phyloP scores from a whole-genome alignment of 2,797 vertebrate genomes.

The Steatocranus sp. region DNA sequence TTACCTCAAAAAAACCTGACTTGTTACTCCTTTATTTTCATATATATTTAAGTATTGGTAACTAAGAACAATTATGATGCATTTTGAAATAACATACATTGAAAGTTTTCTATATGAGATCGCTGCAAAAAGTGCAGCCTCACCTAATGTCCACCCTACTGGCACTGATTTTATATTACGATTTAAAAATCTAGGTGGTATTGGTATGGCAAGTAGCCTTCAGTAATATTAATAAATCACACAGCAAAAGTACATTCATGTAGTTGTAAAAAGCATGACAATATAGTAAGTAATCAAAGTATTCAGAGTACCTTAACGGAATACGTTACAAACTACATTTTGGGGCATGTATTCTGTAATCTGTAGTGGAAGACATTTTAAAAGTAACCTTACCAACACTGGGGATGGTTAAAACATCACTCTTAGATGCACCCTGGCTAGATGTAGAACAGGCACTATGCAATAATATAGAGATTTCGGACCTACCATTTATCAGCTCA shows the following conservation, averaged over 20 bases:
- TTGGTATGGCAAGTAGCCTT: not conserved
- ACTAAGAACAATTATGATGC: not conserved
- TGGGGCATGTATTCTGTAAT: not conserved
- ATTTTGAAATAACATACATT: not conserved
- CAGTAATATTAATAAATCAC: not conserved
- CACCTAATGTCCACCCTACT: not conserved
- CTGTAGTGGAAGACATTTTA: not conserved
- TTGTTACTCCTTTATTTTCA: too few species aligned
- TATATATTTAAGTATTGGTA: too few species aligned
- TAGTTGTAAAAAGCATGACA: not conserved
- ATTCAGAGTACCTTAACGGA: not conserved
- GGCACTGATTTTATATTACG: not conserved
- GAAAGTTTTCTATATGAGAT: not conserved
- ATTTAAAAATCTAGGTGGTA: not conserved
- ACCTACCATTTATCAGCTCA: not conserved
- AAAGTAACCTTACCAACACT: not conserved
- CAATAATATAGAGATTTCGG: not conserved
- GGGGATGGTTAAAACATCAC: not conserved
- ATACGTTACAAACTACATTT: not conserved
- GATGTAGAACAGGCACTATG: not conserved
- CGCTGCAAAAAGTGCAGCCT: not conserved
- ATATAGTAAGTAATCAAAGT: not conserved
- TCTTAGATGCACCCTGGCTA: not conserved
- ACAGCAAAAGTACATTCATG: not conserved
- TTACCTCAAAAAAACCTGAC: too few species aligned